These are phyloP conservation scores for Branchipolynoe longqiensis DNA, from an alignment of 2,888 invertebrate species.

Conservation along the genomic window DNA sequence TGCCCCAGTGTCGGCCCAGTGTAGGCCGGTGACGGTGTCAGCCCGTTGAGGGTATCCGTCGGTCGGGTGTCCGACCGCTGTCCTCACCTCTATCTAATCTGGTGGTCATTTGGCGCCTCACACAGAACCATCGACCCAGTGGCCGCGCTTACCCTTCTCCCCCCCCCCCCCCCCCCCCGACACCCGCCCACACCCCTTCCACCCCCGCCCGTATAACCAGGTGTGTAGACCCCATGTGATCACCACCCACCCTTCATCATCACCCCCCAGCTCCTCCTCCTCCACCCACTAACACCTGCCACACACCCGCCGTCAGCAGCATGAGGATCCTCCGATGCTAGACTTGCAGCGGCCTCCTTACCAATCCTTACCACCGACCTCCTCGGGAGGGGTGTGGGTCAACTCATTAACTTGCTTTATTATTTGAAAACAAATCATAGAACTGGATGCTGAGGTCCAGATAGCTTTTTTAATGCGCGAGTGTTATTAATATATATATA, in stretches of 20 bases:
- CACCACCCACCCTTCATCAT: conserved; percentile 42
- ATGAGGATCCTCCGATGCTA: conserved; percentile 1
- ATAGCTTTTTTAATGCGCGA: no score
- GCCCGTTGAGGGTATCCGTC: no score
- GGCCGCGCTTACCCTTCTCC: conserved; percentile 7
- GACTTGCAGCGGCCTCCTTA: neutral
- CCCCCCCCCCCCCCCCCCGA: conserved; percentile 20
- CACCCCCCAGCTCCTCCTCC: neutral
- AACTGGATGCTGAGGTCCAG: no score
- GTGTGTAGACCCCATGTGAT: conserved; percentile 38
- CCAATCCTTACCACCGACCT: no score
- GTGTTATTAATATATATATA: no score
- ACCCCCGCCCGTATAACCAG: neutral
- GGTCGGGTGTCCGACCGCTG: no score
- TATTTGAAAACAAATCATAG: no score
- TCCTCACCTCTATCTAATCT: conserved; percentile 40
- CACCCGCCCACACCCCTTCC: conserved; percentile 7
- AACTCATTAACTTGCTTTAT: no score
- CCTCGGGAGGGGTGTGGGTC: no score
- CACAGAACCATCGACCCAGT: conserved; percentile 27
- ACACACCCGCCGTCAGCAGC: neutral
- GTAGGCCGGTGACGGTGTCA: no score
- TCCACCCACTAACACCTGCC: conserved; percentile 6
- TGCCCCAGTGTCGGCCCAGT: no score
- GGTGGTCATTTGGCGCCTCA: conserved; percentile 16